Evolutionary conservation across 2,113 vertebrate species (phyloP), one percentile per base, ranked within the genome.

Genomic region (Rhabdomys dilectus): DNA sequence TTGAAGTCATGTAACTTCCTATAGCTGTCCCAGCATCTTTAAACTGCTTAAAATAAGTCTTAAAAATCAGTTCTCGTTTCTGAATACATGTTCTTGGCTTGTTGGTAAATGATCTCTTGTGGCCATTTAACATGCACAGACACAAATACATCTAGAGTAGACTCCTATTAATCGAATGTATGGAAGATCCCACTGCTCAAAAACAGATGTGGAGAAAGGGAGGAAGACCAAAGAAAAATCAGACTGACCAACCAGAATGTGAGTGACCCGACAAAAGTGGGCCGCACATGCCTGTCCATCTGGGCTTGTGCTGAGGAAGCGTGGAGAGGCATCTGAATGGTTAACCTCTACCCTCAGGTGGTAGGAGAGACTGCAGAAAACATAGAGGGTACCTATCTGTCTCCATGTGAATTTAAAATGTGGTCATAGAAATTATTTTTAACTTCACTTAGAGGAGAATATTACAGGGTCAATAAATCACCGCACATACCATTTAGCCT

Each of bases 401-500:
- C 90, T 77, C n/a, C 15, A 85, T 62, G 16, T 36, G 45, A 82
- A 93, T 89, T 51, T 78, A 82, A 66, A 81, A 94, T 78, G 78
- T 93, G 90, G 48, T 62, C 34, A 4, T 29, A 76, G 51, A 73
- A 81, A 86, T 86, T 93, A 89, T 81, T 92, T 96, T 93, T 87
- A 88, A 73, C 86, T 76, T 68, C 51, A 58, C 76, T 88, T 85
- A 51, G 39, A 45, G 88, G 72, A 81, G 56, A 77, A 42, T 88
- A 85, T 42, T 36, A 51, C 53, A 53, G 60, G 12, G 56, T 84
- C 86, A 91, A 89, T 96, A 95, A 93, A 92, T 95, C 95, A 88
- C 51, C 64, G 60, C 60, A 39, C 34, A 66, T 72, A 75, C 53
- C 75, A 77, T 31, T 82, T 66, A 82, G 45, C 66, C 45, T 45